A percentile compares a stretch with the other conserved stretches of the same genome.
Evolutionary conservation across 2,888 invertebrate species (phyloP).

Genomic region (Athalia cordata): DNA sequence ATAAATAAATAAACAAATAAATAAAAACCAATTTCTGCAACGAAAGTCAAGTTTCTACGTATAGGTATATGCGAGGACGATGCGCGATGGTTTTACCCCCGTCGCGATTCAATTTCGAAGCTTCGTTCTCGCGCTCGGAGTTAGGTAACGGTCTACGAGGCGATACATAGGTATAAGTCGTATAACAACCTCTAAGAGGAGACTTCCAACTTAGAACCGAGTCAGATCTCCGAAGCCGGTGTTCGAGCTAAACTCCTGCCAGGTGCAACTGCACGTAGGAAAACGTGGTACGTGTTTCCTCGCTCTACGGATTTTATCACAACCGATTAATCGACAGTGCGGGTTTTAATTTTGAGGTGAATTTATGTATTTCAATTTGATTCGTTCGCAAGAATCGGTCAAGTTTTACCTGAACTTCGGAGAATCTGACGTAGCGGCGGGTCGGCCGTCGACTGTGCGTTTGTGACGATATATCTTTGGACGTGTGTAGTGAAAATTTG

Average conservation of each 20-base stretch:
- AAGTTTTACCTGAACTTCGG: too few relatives aligned
- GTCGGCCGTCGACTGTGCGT: neutral
- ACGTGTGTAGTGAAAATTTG: constrained; percentile 9
- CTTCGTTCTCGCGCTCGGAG: constrained; percentile 47
- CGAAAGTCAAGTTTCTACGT: constrained; percentile 45
- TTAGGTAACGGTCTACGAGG: constrained; percentile 55
- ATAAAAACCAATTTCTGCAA: constrained; percentile 16
- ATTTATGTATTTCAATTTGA: too few relatives aligned
- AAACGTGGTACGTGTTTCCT: constrained; percentile 43
- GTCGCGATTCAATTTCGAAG: constrained; percentile 44
- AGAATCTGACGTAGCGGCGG: too few relatives aligned
- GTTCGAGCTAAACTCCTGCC: constrained; percentile 59
- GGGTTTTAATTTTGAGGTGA: neutral
- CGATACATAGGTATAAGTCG: constrained; percentile 6
- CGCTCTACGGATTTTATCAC: neutral
- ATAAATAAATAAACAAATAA: neutral
- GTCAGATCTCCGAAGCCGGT: constrained; percentile 58
- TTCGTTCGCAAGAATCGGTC: too few relatives aligned
- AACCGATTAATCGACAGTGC: constrained; percentile 15
- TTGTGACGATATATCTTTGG: neutral
- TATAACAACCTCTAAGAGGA: constrained; percentile 49
- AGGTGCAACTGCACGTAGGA: constrained; percentile 49
- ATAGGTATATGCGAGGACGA: constrained; percentile 47
- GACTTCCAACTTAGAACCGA: constrained; percentile 47
- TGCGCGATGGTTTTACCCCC: constrained; percentile 48